Evolutionary conservation across 2,888 invertebrate genomes (phyloP).

Genomic region (Brachypalpus laphriformis): DNA sequence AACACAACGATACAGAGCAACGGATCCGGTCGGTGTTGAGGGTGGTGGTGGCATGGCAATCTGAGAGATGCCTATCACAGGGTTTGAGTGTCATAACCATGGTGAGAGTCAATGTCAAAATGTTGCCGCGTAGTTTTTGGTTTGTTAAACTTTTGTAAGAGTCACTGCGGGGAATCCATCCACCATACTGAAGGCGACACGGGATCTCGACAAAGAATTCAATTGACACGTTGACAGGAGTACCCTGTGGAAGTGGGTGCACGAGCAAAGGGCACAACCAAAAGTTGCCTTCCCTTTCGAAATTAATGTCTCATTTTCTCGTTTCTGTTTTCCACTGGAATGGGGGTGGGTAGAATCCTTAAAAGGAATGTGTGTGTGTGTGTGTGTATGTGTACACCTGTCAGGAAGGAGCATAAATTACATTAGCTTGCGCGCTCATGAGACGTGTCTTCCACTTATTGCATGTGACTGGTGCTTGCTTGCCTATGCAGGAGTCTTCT

Average conservation of each 20-base stretch:
- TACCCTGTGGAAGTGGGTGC: slow-evolving; percentile 7
- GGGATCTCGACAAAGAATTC: slow-evolving; percentile 30
- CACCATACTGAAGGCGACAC: slow-evolving; percentile 9
- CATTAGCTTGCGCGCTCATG: slow-evolving; percentile 72
- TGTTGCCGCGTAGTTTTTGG: slow-evolving; percentile 45
- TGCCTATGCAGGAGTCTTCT: slow-evolving; percentile 13
- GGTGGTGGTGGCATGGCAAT: neutral
- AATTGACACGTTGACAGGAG: slow-evolving; percentile 70
- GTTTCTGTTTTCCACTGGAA: too few relatives aligned
- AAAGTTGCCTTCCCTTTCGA: slow-evolving; percentile 44
- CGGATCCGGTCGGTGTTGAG: slow-evolving; percentile 7
- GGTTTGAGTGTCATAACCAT: slow-evolving; percentile 48
- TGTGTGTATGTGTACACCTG: too few relatives aligned
- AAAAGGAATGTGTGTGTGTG: slow-evolving; percentile 55
- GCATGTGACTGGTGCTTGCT: slow-evolving; percentile 60
- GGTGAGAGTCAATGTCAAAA: slow-evolving; percentile 44
- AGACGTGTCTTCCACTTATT: slow-evolving; percentile 73
- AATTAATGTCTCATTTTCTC: slow-evolving; percentile 73
- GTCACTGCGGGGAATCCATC: slow-evolving; percentile 17
- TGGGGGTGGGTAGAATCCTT: slow-evolving; percentile 11
- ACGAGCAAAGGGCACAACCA: slow-evolving; percentile 26
- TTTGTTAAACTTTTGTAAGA: slow-evolving; percentile 49
- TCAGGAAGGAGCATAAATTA: slow-evolving; percentile 71
- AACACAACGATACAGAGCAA: neutral
- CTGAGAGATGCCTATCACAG: slow-evolving; percentile 41